Conservation (phyloP, 37 sponge, comb jelly and placozoan species). For the Mnemiopsis leidyi region DNA sequence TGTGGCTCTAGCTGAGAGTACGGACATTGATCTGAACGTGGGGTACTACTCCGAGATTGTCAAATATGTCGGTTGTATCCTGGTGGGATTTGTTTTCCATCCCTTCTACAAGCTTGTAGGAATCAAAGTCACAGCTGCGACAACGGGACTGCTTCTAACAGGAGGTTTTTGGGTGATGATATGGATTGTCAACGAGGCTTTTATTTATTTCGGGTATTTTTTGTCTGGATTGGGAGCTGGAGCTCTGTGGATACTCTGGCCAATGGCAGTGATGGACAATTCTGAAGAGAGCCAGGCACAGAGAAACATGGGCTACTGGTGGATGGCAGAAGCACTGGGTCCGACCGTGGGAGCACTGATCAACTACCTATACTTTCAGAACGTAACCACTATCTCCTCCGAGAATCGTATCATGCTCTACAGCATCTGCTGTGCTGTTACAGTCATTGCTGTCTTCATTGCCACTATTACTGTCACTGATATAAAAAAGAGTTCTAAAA, state of each 20-base stretch:
- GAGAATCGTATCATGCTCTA: neutral
- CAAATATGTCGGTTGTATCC: neutral
- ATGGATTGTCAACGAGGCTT: neutral
- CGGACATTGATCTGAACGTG: neutral
- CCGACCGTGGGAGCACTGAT: neutral
- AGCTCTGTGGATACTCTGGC: neutral
- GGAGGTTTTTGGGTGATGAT: neutral
- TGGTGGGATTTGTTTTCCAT: neutral
- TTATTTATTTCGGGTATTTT: neutral
- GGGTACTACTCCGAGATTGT: neutral
- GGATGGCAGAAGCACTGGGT: neutral
- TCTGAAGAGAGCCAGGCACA: neutral
- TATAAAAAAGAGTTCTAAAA: neutral
- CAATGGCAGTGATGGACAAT: neutral
- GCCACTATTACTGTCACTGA: neutral
- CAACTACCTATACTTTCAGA: slow-evolving; percentile 4
- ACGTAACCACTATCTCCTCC: neutral
- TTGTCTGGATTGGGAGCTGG: neutral
- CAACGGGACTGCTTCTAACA: neutral
- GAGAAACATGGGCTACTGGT: slow-evolving; percentile 12
- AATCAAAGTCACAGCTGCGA: neutral
- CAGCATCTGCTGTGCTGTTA: neutral
- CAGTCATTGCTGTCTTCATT: neutral
- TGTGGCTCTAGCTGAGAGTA: neutral
- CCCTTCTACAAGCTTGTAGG: neutral